A percentile compares a stretch with the other conserved stretches of the same genome.
These are phyloP conservation scores for Amiota communis DNA, from an alignment of 2,888 invertebrate species.

Conservation along the genomic window DNA sequence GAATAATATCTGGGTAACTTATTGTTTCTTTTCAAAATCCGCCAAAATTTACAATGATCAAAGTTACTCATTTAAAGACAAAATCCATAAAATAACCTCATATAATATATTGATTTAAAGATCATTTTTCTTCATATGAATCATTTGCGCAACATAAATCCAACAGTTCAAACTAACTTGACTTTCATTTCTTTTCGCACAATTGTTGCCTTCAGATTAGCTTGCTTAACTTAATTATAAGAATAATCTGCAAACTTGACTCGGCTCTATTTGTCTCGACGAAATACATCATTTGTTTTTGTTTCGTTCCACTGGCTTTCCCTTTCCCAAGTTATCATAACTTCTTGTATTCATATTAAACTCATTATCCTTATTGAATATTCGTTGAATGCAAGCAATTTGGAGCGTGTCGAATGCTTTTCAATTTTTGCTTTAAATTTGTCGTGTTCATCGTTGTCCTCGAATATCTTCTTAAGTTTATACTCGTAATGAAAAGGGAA, in stretches of 20 bases:
- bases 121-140: too few relatives aligned
- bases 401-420: slow-evolving; percentile 16
- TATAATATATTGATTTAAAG: too few relatives aligned
- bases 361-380: slow-evolving; percentile 2
- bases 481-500: background rate
- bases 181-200: background rate
- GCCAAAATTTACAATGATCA: too few relatives aligned
- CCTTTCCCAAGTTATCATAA: background rate
- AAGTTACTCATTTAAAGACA: too few relatives aligned
- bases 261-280: slow-evolving; percentile 38
- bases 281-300: background rate
- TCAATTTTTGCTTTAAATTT: background rate
- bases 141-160: too few relatives aligned
- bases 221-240: slow-evolving; percentile 58
- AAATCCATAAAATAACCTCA: too few relatives aligned
- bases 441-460: background rate
- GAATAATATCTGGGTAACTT: too few relatives aligned
- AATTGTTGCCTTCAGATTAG: slow-evolving; percentile 31
- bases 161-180: too few relatives aligned
- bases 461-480: background rate
- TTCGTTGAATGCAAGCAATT: slow-evolving; percentile 28
- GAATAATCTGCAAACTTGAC: slow-evolving; percentile 56
- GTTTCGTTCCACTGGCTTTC: background rate
- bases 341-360: slow-evolving; percentile 22
- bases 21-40: too few relatives aligned